phyloP scores from a whole-genome alignment of 1,140 invertebrate species.

The Drosophila ambigua region DNA sequence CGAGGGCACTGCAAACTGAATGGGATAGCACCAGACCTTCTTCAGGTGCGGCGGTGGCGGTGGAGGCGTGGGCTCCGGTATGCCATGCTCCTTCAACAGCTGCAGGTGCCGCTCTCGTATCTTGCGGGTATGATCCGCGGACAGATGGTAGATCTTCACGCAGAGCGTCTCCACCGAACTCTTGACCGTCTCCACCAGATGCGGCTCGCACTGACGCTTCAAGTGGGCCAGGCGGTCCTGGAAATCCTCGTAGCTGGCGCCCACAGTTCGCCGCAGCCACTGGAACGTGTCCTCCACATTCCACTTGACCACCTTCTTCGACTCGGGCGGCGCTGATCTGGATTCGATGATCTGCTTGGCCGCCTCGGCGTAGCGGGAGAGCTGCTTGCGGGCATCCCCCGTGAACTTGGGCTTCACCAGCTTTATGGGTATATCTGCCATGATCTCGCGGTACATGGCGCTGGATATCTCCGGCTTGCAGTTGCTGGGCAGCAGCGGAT shows the following conservation, averaged over 20 bases:
- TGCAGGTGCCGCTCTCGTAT: slow-evolving; percentile 94
- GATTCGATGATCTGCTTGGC: slow-evolving; percentile 98
- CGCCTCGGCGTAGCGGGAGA: slow-evolving; percentile 97
- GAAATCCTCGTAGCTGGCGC: slow-evolving; percentile 98
- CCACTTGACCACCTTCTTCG: slow-evolving; percentile 98
- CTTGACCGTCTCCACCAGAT: slow-evolving; percentile 96
- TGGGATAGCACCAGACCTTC: slow-evolving; percentile 97
- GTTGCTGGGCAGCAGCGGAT: slow-evolving; percentile 95
- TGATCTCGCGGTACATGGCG: slow-evolving; percentile 98
- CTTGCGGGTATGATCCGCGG: slow-evolving; percentile 95
- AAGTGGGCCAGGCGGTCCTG: slow-evolving; percentile 89
- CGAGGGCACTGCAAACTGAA: slow-evolving; percentile 94
- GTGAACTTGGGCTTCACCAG: slow-evolving; percentile 97
- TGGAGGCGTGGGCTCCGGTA: slow-evolving; percentile 89
- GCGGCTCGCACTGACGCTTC: slow-evolving; percentile 96
- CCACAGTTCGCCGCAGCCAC: slow-evolving; percentile 96
- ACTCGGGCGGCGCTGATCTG: slow-evolving; percentile 95
- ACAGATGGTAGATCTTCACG: slow-evolving; percentile 96
- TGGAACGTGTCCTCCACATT: slow-evolving; percentile 98
- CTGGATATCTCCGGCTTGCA: slow-evolving; percentile 96
- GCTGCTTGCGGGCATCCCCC: slow-evolving; percentile 97
- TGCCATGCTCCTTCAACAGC: slow-evolving; percentile 93
- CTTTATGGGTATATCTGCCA: slow-evolving; percentile 99
- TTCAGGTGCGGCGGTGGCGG: slow-evolving; percentile 89
- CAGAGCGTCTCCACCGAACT: slow-evolving; percentile 97